Base-by-base conservation (phyloP, 2,113 vertebrate genomes). In the Pachypanchax playfairii region DNA sequence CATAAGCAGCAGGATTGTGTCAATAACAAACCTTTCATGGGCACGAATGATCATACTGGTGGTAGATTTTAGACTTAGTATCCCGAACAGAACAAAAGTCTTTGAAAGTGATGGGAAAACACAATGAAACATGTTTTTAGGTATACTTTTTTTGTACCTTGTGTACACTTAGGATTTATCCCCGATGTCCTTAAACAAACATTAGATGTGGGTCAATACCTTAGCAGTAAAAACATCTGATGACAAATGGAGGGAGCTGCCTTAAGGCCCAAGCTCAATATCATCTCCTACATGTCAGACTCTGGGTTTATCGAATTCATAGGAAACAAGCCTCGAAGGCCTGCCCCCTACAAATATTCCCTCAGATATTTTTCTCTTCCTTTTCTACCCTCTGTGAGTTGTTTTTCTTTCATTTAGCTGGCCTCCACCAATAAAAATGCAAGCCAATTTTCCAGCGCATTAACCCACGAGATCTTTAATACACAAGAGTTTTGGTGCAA, bases 371-470 rank as follows among this genome's bases (percentile, higher is more conserved):
- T 92, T 91, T 89, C 85, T 83, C 87, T 65, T 85, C 86, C 90
- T 85, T 85, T 80, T 78, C 81, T 84, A 72, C 72, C 85, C 82
- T 89, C 87, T 69, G 35, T 73, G 78, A 82, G 82, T 87, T 92
- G 91, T 94, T 96, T 95, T 91, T 91, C 94, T 94, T 95, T 94
- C 91, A 91, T 91, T 94, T 93, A 92, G 93, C 92, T 93, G 88
- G 91, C 91, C 92, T 93, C 92, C 91, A 91, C 94, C 94, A 95
- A 97, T 96, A 95, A 96, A 96, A 96, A 98, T 94, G 95, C 94
- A 95, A 94, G 93, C 93, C 94, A 99, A 98, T 98, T 98, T 98
- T 99, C 96, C 97, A 98, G 96, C 93, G 95, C 96, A 97, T 99
- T 99, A 99, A 98, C 95, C 93, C 91, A 65, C 91, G 92, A 95